Base-by-base conservation (phyloP, 2,113 vertebrate species). In the Lamprotornis superbus region DNA sequence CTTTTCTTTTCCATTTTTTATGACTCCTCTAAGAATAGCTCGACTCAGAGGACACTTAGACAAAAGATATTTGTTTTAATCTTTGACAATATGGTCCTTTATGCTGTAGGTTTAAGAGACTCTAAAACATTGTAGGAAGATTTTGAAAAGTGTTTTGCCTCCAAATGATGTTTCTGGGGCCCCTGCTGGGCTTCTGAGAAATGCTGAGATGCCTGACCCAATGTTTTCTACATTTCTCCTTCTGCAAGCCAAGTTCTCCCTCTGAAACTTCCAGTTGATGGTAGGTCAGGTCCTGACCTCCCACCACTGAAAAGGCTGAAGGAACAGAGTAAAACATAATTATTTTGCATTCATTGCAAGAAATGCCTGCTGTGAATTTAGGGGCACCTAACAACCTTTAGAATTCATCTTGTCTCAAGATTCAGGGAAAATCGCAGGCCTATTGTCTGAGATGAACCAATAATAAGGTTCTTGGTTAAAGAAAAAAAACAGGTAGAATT, bases 11-110 rank as follows among this genome's bases (percentile, higher is more conserved):
- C 33, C 68, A 71, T 90, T 95, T 89, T 87, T 95, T 74, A 59
- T 77, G 40, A 53, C 82, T 88, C 44, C 55, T 93, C 44, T 88
- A 93, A 94, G 84, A 91, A 92, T 53, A 93, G 71, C 83, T 87
- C 78, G 37, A 71, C 75, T 92, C 78, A 74, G 68, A 95, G 82
- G 61, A 55, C 82, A 55, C 24, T 65, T 88, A 91, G 61, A 83
- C 0, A 0, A 88, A 92, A 90, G 65, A 44, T 87, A 63, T 68
- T 94, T 93, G 75, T 94, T 95, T 90, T 82, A 94, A 90, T 94
- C 91, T 94, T 91, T 91, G 89, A 75, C 89, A 94, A 70, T 84
- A 60, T 35, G 28, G 25, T 88, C 37, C 64, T 85, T 90, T 81
- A 53, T 91, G 60, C 39, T 49, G 44, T 39, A 76, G 68, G 42